Percentiles rank a stretch among this genome's conserved stretches.
Evolutionary conservation across 1,140 invertebrate species (phyloP).

Genomic region (Sminthurides bifidus): DNA sequence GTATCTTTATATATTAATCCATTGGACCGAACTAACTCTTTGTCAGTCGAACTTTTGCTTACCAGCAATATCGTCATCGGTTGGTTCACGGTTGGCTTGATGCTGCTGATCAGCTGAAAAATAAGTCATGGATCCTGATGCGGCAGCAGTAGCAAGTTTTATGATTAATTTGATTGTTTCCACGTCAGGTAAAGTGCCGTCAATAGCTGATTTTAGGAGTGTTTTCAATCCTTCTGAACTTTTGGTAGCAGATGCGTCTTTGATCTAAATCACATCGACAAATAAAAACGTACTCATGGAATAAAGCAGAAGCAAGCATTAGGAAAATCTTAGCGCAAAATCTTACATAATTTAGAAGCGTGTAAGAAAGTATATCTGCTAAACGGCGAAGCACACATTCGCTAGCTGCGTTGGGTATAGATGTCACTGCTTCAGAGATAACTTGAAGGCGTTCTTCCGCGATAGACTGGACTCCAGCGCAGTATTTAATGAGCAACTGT

Average conservation of each 20-base stretch:
- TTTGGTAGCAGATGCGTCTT: slow-evolving; percentile 3
- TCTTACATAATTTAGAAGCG: slow-evolving; percentile 41
- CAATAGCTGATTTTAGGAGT: slow-evolving; percentile 23
- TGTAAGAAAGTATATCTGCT: slow-evolving; percentile 59
- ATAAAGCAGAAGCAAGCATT: not conserved
- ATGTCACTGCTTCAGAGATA: slow-evolving; percentile 56
- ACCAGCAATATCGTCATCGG: slow-evolving; percentile 28
- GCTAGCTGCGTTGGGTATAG: slow-evolving; percentile 54
- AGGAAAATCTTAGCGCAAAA: not conserved
- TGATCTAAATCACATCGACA: slow-evolving; percentile 6
- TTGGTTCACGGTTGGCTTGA: slow-evolving; percentile 27
- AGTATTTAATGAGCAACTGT: slow-evolving; percentile 46
- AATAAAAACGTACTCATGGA: not conserved
- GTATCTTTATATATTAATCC: not conserved
- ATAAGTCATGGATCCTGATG: slow-evolving; percentile 25
- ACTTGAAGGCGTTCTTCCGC: slow-evolving; percentile 34
- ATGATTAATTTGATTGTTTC: slow-evolving; percentile 56
- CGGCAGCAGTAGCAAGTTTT: slow-evolving; percentile 62
- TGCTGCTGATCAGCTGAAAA: slow-evolving; percentile 27
- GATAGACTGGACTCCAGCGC: slow-evolving; percentile 34
- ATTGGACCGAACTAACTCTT: not conserved
- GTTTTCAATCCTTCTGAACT: slow-evolving; percentile 14
- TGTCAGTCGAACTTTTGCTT: not conserved
- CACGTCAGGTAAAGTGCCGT: slow-evolving; percentile 47
- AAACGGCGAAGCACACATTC: slow-evolving; percentile 59